Evolutionary conservation across 2,113 vertebrate genomes (phyloP), one percentile per base, ranked within the genome.

Genomic region (Motacilla alba): DNA sequence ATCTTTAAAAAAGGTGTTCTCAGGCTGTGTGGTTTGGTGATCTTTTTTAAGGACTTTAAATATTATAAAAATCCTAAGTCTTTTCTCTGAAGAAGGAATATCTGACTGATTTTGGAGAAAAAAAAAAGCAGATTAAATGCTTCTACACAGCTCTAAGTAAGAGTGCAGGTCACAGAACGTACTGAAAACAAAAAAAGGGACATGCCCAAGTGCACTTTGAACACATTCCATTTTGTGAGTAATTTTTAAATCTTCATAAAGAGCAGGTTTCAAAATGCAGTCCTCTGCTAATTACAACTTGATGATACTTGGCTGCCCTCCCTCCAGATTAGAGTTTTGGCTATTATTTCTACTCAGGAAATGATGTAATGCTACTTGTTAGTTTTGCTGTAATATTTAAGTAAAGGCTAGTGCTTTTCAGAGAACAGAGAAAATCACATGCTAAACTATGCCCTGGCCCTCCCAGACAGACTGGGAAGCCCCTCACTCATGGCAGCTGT

Each of bases 271-370:
- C 44, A 77, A 93, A 87, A 76, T 30, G 47, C 22, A 81, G 60
- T 66, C 41, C 68, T 88, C 55, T 53, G 31, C 41, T 94, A 95
- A 92, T 89, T 95, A 62, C 72, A 94, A 19, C 43, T 81, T 91
- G 26, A 73, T 63, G 52, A 87, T 70, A 67, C 37, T 92, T 96
- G 95, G 80, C 92, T 82, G 56, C 11, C 23, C 9, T 93, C 73
- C 66, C 49, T 84, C n/a, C 24, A 49, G 70, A 89, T 82, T 37
- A 90, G 44, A 12, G 46, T 80, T 93, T 92, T 82, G n/a, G 77
- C 64, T 67, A 52, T 84, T 49, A 55, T 72, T 87, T 92, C 76
- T 47, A 68, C 39, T 84, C 62, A 89, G 90, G 83, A 93, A 94
- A 88, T 87, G 1, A 87, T 96, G 93, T 49, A 74, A 93, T 83